Evolutionary conservation across 2,113 vertebrate species (phyloP).

Genomic region (Lepus europaeus): DNA sequence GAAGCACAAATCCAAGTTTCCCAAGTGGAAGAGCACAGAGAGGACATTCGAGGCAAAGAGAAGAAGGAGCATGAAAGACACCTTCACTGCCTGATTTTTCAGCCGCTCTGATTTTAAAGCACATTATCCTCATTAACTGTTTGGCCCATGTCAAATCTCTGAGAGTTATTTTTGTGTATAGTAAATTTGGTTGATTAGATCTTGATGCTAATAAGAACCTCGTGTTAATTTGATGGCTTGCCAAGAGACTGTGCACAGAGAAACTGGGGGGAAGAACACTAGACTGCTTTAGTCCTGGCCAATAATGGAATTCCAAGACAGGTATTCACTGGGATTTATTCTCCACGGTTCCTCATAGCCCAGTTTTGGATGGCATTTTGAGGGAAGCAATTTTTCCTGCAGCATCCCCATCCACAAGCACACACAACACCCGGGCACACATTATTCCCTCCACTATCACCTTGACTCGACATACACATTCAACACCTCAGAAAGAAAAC

Average conservation of each 20-base stretch:
- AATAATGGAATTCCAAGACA: not conserved
- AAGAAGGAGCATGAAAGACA: slow-evolving; percentile 66
- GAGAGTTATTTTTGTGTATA: slow-evolving; percentile 60
- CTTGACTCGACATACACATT: not conserved
- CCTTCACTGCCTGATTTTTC: slow-evolving; percentile 43
- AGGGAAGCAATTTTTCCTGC: not conserved
- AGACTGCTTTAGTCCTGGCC: not conserved
- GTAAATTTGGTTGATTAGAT: slow-evolving; percentile 72
- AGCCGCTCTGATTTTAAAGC: slow-evolving; percentile 62
- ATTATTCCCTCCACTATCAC: not conserved
- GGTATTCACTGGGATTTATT: not conserved
- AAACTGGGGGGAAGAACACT: slow-evolving; percentile 9
- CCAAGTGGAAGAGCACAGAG: slow-evolving; percentile 17
- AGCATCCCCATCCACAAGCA: not conserved
- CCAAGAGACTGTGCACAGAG: slow-evolving; percentile 24
- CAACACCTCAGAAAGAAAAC: not conserved
- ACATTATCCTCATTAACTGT: slow-evolving; percentile 64
- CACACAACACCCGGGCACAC: not conserved
- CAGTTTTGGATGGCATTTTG: not conserved
- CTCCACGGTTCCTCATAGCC: not conserved
- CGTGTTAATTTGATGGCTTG: slow-evolving; percentile 41
- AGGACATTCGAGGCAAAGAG: not conserved
- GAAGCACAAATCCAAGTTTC: not conserved
- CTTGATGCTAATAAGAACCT: slow-evolving; percentile 62
- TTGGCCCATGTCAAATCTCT: slow-evolving; percentile 66